phyloP scores from a whole-genome alignment of 1,140 invertebrate species.

The Zaprionus vittiger region DNA sequence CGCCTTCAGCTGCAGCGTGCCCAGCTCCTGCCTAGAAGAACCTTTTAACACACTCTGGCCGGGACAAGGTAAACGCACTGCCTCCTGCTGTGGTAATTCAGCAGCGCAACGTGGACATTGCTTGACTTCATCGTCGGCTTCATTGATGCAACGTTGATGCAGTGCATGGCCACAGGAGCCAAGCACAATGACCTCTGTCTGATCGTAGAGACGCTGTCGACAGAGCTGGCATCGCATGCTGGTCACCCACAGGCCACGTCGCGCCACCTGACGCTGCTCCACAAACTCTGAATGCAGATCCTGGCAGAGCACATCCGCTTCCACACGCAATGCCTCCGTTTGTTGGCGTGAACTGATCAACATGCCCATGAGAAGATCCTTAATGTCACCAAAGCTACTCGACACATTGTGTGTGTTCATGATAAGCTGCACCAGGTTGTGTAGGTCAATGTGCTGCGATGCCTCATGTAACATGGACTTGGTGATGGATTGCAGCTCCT shows the following conservation, averaged over 20 bases:
- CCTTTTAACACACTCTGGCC: constrained; percentile 49
- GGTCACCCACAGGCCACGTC: constrained; percentile 74
- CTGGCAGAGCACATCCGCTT: constrained; percentile 78
- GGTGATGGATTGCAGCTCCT: constrained; percentile 75
- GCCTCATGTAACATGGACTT: constrained; percentile 85
- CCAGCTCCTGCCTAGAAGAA: constrained; percentile 51
- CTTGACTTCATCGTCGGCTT: constrained; percentile 19
- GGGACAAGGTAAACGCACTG: constrained; percentile 58
- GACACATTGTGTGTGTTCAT: constrained; percentile 81
- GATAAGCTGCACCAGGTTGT: constrained; percentile 85
- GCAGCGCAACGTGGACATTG: constrained; percentile 66
- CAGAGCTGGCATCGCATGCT: constrained; percentile 77
- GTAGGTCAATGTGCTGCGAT: constrained; percentile 85
- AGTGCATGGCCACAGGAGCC: constrained; percentile 77
- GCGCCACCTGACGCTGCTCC: constrained; percentile 45
- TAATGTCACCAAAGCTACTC: constrained; percentile 85
- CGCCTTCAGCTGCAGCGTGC: constrained; percentile 76
- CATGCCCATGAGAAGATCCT: constrained; percentile 85
- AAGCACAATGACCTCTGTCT: constrained; percentile 63
- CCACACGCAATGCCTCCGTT: constrained; percentile 81
- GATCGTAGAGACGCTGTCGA: constrained; percentile 70
- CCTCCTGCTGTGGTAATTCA: constrained; percentile 16
- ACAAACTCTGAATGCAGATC: constrained; percentile 82
- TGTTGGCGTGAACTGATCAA: constrained; percentile 85
- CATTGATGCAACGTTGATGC: constrained; percentile 66